Conservation (phyloP, 1,140 invertebrate genomes). For the Pseudomyrmex gracilis region DNA sequence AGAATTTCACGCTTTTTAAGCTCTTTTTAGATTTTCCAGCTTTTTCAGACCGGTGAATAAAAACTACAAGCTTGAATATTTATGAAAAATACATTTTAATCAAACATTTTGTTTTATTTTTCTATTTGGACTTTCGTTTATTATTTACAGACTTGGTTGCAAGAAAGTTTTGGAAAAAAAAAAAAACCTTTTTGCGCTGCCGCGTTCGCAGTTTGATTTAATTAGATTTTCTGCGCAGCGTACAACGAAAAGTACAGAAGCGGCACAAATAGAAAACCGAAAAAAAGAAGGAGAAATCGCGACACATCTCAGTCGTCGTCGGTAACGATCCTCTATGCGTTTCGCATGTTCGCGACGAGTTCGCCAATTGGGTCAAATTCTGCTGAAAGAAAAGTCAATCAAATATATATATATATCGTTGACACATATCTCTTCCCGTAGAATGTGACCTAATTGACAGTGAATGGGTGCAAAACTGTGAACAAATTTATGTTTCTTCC, state of each 20-base stretch:
- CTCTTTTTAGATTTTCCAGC: background rate
- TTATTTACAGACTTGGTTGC: too few relatives aligned
- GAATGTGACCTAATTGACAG: conserved; percentile 29
- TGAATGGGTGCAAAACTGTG: background rate
- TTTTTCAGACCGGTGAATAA: too few relatives aligned
- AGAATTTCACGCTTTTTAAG: background rate
- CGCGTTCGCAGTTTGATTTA: conserved; percentile 53
- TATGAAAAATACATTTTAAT: background rate
- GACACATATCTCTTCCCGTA: background rate
- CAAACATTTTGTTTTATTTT: too few relatives aligned
- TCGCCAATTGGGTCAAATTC: conserved; percentile 33
- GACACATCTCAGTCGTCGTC: background rate
- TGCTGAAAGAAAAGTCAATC: conserved; percentile 39
- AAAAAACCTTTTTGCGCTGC: conserved; percentile 46
- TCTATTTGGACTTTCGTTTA: too few relatives aligned
- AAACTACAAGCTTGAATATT: background rate
- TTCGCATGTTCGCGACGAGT: conserved; percentile 17
- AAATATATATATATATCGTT: background rate
- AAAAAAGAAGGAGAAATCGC: conserved; percentile 46
- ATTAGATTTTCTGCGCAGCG: conserved; percentile 50
- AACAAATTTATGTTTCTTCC: background rate
- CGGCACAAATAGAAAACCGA: conserved; percentile 14
- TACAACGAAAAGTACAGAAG: conserved; percentile 13
- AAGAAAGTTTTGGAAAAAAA: background rate
- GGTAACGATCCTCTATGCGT: conserved; percentile 47